Evolutionary conservation across 92 coral and sea anemone genomes (phyloP).

Genomic region (Paramuricea clavata): DNA sequence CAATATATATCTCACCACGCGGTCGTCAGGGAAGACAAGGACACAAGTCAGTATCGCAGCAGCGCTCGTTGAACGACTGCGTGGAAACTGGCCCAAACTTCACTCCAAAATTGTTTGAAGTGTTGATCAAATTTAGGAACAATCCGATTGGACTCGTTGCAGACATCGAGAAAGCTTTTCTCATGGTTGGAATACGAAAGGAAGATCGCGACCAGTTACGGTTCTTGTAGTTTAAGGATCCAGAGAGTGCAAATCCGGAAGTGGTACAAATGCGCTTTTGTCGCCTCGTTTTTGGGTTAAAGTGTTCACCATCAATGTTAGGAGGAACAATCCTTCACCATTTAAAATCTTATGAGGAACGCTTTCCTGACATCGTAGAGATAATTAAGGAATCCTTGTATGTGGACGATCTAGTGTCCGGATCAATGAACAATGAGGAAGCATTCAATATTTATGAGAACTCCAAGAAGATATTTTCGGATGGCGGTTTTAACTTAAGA

Average conservation of each 20-base stretch:
- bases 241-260: constrained; percentile 16
- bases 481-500: constrained; percentile 56
- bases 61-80: constrained; percentile 29
- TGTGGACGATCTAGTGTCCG: constrained; percentile 51
- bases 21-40: constrained; percentile 44
- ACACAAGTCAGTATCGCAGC: neutral
- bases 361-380: neutral
- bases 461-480: constrained; percentile 38
- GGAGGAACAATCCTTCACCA: constrained; percentile 52
- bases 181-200: constrained; percentile 51
- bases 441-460: constrained; percentile 35
- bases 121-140: constrained; percentile 47
- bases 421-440: constrained; percentile 5
- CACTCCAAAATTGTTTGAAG: constrained; percentile 40
- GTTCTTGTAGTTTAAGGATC: constrained; percentile 64
- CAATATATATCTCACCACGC: constrained; percentile 52
- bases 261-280: constrained; percentile 35
- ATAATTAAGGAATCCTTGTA: constrained; percentile 30
- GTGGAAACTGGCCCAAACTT: constrained; percentile 53
- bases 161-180: constrained; percentile 50
- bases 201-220: constrained; percentile 46
- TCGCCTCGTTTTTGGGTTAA: constrained; percentile 44
- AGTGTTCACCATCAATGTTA: constrained; percentile 49
- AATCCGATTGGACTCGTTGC: constrained; percentile 35
- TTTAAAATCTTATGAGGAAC: constrained; percentile 32